Conservation (phyloP, 2,888 invertebrate genomes). For the Leptopilina drosophilae region DNA sequence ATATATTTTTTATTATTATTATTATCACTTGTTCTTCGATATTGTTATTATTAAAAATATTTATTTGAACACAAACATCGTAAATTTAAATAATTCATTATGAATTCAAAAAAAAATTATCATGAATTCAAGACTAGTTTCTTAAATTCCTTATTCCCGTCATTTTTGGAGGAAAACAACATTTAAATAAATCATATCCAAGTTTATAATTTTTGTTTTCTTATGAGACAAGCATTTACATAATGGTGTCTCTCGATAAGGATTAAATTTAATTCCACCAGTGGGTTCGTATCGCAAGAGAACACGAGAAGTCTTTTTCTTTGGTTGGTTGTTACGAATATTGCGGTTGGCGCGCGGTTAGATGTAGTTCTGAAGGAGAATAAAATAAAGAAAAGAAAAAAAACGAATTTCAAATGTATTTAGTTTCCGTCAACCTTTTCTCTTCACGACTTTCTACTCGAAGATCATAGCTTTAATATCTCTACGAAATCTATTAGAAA, state of each 20-base stretch:
- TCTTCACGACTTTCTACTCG: constrained; percentile 15
- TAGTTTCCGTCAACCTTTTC: constrained; percentile 57
- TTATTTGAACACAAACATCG: too few species aligned
- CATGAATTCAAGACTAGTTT: too few species aligned
- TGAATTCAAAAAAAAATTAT: too few species aligned
- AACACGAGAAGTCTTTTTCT: constrained; percentile 46
- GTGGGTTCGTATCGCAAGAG: constrained; percentile 6
- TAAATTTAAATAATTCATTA: too few species aligned
- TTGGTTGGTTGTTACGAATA: constrained; percentile 52
- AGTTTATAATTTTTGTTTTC: background rate
- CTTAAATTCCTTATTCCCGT: too few species aligned
- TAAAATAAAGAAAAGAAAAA: background rate
- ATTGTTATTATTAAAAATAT: too few species aligned
- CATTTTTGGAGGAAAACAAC: too few species aligned
- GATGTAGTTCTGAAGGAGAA: constrained; percentile 15
- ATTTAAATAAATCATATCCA: too few species aligned
- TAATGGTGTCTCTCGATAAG: constrained; percentile 57
- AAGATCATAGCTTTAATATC: background rate
- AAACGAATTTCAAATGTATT: constrained; percentile 53
- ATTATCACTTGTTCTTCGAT: too few species aligned
- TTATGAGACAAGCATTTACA: constrained; percentile 45
- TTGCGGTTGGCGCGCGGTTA: constrained; percentile 58
- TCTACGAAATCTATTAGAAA: constrained; percentile 10
- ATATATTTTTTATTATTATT: too few species aligned
- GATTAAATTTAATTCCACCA: constrained; percentile 46